Conservation (phyloP, 1,140 invertebrate genomes). For the Zaprionus nigranus region DNA sequence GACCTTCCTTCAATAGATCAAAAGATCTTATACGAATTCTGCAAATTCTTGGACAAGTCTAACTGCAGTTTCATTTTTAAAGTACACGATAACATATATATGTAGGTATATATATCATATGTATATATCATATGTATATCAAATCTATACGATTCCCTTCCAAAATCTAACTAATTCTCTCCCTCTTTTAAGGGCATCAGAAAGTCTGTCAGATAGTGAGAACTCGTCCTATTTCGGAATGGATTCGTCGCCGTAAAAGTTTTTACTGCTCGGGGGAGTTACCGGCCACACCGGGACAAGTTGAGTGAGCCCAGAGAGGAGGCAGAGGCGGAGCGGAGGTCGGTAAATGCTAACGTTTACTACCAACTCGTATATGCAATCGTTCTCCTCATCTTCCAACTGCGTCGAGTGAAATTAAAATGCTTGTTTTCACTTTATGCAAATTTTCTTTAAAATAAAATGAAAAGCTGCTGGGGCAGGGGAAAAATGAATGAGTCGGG, state of each 20-base stretch:
- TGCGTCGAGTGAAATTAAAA: conserved; percentile 80
- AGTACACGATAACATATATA: too few species aligned
- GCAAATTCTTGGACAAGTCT: too few species aligned
- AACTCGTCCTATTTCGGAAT: conserved; percentile 21
- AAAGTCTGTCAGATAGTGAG: background rate
- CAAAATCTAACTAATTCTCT: background rate
- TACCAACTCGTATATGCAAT: conserved; percentile 70
- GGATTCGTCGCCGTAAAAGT: conserved; percentile 59
- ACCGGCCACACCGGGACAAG: conserved; percentile 33
- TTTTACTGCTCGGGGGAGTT: conserved; percentile 73
- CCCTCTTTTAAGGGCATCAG: background rate
- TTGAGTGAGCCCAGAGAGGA: background rate
- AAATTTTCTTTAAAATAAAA: conserved; percentile 72
- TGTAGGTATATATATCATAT: too few species aligned
- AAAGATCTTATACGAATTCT: too few species aligned
- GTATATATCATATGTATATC: too few species aligned
- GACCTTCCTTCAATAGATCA: too few species aligned
- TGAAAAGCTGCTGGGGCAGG: conserved; percentile 41
- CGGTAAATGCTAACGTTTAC: conserved; percentile 76
- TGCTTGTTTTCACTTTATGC: conserved; percentile 83
- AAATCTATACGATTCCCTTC: background rate
- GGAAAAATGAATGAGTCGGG: conserved; percentile 18
- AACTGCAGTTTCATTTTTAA: too few species aligned
- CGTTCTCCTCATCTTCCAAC: conserved; percentile 75
- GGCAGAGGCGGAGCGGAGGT: background rate